Conservation (phyloP, 2,797 vertebrate genomes). For the Muraenolepis orangiensis region DNA sequence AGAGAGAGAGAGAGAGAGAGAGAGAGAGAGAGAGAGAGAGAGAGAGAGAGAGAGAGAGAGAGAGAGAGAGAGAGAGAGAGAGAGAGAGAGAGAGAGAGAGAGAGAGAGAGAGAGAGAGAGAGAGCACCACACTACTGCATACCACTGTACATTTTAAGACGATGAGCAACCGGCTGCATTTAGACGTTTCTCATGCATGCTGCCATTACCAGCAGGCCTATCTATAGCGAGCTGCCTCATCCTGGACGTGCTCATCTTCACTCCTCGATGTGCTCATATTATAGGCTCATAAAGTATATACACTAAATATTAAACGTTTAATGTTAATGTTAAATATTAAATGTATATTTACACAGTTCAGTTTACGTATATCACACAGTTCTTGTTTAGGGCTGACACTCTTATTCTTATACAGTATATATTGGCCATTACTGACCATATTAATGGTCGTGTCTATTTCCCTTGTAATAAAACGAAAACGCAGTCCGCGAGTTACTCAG, state of each 20-base stretch:
- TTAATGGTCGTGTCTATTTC: not conserved
- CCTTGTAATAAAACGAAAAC: too few species aligned
- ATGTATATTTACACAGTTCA: too few species aligned
- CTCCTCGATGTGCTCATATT: not conserved
- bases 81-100: too few species aligned
- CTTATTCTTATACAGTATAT: not conserved
- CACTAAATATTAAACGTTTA: not conserved
- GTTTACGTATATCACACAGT: too few species aligned
- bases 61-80: too few species aligned
- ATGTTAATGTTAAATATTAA: too few species aligned
- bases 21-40: not conserved
- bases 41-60: not conserved
- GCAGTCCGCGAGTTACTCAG: too few species aligned
- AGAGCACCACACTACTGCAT: not conserved
- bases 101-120: too few species aligned
- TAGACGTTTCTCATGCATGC: not conserved
- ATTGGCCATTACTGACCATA: not conserved
- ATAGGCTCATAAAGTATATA: not conserved
- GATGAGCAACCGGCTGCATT: not conserved
- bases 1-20: not conserved
- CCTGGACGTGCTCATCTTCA: not conserved
- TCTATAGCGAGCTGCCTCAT: not conserved
- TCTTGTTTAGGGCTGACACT: not conserved
- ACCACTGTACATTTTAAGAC: not conserved
- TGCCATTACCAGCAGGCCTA: not conserved